These are phyloP conservation scores for Sceloporus undulatus DNA, from an alignment of 2,113 vertebrate genomes.

Conservation along the genomic window DNA sequence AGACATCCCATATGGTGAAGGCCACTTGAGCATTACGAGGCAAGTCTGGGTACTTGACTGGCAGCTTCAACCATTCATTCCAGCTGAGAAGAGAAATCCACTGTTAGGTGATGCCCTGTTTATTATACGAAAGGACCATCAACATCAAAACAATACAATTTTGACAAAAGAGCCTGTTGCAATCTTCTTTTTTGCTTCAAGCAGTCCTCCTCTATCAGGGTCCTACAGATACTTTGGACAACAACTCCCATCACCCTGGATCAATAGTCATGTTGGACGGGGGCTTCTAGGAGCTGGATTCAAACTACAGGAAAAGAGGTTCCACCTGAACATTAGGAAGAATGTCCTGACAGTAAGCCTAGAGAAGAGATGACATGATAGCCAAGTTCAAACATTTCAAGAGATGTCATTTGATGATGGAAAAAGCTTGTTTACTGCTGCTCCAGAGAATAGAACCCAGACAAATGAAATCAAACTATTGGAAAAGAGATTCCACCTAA, in stretches of 20 bases:
- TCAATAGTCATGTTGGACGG: neutral
- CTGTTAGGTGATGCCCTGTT: slow-evolving; percentile 5
- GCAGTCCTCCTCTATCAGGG: neutral
- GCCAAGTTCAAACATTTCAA: too few relatives aligned
- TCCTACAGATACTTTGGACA: neutral
- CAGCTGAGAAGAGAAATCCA: slow-evolving; percentile 80
- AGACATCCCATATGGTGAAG: slow-evolving; percentile 97
- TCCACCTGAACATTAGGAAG: too few relatives aligned
- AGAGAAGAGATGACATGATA: too few relatives aligned
- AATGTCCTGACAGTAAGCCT: too few relatives aligned
- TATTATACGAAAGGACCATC: too few relatives aligned
- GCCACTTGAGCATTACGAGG: slow-evolving; percentile 95
- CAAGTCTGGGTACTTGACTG: slow-evolving; percentile 96
- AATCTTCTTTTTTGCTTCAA: neutral
- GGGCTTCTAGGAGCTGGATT: neutral
- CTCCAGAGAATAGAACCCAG: too few relatives aligned
- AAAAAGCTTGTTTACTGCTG: too few relatives aligned
- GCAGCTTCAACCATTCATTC: slow-evolving; percentile 97
- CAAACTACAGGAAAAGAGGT: neutral
- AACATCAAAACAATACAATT: neutral
- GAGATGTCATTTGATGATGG: too few relatives aligned
- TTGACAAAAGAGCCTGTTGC: neutral
- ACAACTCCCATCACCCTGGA: neutral
- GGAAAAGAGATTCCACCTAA: too few relatives aligned
- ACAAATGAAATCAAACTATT: too few relatives aligned